Conservation (phyloP, 1,140 invertebrate genomes). For the Lordiphosa clarofinis region DNA sequence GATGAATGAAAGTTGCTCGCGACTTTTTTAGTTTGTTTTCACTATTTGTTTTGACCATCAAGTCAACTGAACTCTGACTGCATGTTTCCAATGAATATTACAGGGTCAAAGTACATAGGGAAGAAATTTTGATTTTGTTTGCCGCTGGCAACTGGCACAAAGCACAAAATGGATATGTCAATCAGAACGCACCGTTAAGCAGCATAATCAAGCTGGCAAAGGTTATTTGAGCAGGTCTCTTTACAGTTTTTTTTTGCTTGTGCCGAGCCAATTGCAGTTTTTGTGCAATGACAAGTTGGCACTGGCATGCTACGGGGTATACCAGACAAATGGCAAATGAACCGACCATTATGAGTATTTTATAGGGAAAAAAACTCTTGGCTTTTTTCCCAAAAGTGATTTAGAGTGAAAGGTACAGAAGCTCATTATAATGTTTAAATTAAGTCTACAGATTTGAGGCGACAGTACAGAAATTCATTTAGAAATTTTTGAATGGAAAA, state of each 20-base stretch:
- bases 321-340: neutral
- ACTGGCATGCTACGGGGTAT: neutral
- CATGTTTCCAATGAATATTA: slow-evolving; percentile 31
- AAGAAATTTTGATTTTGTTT: slow-evolving; percentile 1
- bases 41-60: slow-evolving; percentile 3
- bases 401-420: too few relatives aligned
- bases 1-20: slow-evolving; percentile 51
- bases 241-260: slow-evolving; percentile 10
- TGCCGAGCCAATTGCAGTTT: slow-evolving; percentile 11
- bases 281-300: slow-evolving; percentile 4
- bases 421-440: too few relatives aligned
- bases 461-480: too few relatives aligned
- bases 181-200: slow-evolving; percentile 56
- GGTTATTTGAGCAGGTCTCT: slow-evolving; percentile 9
- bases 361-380: too few relatives aligned
- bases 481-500: too few relatives aligned
- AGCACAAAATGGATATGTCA: slow-evolving; percentile 48
- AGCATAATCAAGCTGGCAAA: slow-evolving; percentile 53
- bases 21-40: slow-evolving; percentile 1
- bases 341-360: neutral
- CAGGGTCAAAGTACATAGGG: slow-evolving; percentile 5
- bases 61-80: slow-evolving; percentile 1
- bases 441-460: too few relatives aligned
- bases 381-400: too few relatives aligned
- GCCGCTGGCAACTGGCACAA: slow-evolving; percentile 14